Evolutionary conservation across 2,113 vertebrate species (phyloP).

Genomic region (Diglossa brunneiventris): DNA sequence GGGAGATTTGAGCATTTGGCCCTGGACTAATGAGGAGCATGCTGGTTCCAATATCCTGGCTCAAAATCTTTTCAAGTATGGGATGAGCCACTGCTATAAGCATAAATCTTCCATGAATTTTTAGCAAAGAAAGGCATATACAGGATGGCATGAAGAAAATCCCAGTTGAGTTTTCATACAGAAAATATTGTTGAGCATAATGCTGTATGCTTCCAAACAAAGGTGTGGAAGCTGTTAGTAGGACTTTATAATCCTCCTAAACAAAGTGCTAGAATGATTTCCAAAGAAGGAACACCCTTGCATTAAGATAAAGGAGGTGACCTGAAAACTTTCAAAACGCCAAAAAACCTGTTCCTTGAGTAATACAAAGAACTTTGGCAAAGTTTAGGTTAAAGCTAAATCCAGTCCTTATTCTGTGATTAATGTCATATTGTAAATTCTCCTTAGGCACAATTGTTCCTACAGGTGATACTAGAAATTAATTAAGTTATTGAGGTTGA

Average conservation of each 20-base stretch:
- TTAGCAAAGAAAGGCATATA: background rate
- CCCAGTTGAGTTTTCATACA: background rate
- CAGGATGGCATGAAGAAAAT: background rate
- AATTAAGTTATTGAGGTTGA: background rate
- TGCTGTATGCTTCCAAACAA: background rate
- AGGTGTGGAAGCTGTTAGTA: background rate
- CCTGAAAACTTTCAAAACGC: background rate
- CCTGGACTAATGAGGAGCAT: background rate
- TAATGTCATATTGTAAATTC: background rate
- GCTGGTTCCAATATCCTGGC: background rate
- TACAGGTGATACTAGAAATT: background rate
- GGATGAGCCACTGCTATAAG: background rate
- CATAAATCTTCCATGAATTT: background rate
- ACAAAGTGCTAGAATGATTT: conserved; percentile 16
- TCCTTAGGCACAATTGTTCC: background rate
- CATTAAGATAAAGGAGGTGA: background rate
- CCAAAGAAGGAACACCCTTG: background rate
- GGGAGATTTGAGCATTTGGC: conserved; percentile 7
- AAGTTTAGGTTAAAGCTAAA: background rate
- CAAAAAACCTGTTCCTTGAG: background rate
- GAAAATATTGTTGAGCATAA: background rate
- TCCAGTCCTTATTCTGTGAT: background rate
- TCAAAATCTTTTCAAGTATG: background rate
- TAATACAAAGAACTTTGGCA: background rate
- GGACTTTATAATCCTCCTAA: background rate